These are phyloP conservation scores for Macquaria australasica DNA, from an alignment of 2,113 vertebrate species.

Conservation along the genomic window DNA sequence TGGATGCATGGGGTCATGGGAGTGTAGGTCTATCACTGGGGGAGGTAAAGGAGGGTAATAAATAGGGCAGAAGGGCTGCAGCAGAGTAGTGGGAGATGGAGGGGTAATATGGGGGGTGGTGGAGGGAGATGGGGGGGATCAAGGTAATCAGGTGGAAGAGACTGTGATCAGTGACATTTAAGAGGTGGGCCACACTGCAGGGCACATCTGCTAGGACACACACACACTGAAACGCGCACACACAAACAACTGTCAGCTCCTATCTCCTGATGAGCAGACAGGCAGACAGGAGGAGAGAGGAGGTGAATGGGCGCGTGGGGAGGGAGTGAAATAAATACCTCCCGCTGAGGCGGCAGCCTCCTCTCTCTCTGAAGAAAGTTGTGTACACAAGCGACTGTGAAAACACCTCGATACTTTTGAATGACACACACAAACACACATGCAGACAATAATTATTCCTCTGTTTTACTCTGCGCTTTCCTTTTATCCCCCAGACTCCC, in stretches of 20 bases:
- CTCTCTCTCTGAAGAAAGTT: constrained; percentile 48
- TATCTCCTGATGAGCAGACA: constrained; percentile 67
- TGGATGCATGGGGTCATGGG: constrained; percentile 22
- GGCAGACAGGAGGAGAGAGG: constrained; percentile 51
- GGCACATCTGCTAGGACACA: constrained; percentile 70
- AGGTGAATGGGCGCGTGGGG: constrained; percentile 44
- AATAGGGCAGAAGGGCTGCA: constrained; percentile 42
- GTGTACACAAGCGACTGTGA: constrained; percentile 46
- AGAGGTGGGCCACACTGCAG: constrained; percentile 70
- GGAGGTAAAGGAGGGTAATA: constrained; percentile 19
- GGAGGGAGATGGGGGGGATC: not conserved
- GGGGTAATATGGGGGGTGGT: not conserved
- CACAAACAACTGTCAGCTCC: constrained; percentile 71
- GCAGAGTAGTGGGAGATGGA: constrained; percentile 11
- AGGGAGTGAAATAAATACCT: constrained; percentile 65
- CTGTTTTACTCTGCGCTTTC: constrained; percentile 25
- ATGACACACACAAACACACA: constrained; percentile 54
- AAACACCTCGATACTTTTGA: constrained; percentile 61
- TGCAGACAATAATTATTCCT: constrained; percentile 52
- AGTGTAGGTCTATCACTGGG: constrained; percentile 15
- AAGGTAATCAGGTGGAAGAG: constrained; percentile 77
- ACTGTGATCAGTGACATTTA: constrained; percentile 83
- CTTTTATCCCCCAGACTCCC: constrained; percentile 31
- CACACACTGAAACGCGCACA: constrained; percentile 20
- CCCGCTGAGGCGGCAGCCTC: constrained; percentile 46